A percentile compares a stretch with the other conserved stretches of the same genome.
Evolutionary conservation across 1,140 invertebrate genomes (phyloP).

Genomic region (Zaprionus kolodkinae): DNA sequence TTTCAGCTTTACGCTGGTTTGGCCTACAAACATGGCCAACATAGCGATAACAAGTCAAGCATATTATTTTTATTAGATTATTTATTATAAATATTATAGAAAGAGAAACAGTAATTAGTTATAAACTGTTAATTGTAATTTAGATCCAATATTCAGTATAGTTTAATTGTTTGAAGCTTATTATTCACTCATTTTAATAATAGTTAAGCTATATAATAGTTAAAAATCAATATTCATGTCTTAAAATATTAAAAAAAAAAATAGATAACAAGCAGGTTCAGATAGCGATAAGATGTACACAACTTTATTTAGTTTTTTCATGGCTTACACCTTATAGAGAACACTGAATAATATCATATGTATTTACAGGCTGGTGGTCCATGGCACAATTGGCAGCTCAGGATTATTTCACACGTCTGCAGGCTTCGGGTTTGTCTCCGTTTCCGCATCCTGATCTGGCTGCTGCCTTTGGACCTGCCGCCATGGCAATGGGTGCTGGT

Average conservation of each 20-base stretch:
- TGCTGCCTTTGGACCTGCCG: slow-evolving; percentile 83
- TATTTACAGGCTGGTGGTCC: slow-evolving; percentile 91
- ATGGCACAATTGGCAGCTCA: slow-evolving; percentile 94
- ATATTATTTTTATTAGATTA: slow-evolving; percentile 6
- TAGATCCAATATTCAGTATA: background rate
- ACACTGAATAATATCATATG: background rate
- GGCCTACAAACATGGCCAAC: background rate
- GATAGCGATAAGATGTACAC: too few species aligned
- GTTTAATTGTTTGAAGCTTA: too few species aligned
- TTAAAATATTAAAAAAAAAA: too few species aligned
- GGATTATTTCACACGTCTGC: slow-evolving; percentile 92
- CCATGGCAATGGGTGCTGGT: slow-evolving; percentile 84
- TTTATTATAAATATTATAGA: background rate
- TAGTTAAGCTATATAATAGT: too few species aligned
- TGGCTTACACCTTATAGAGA: background rate
- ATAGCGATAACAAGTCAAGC: slow-evolving; percentile 42
- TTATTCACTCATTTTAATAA: too few species aligned
- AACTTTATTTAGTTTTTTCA: too few species aligned
- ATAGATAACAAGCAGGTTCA: too few species aligned
- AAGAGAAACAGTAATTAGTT: background rate
- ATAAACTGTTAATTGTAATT: background rate
- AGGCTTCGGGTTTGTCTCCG: slow-evolving; percentile 89
- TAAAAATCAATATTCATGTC: too few species aligned
- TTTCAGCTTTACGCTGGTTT: slow-evolving; percentile 57
- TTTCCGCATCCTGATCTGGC: slow-evolving; percentile 86